Percentiles rank a stretch among this genome's conserved stretches.
Conservation (phyloP, 2,888 invertebrate species). For the Scaeva pyrastri region DNA sequence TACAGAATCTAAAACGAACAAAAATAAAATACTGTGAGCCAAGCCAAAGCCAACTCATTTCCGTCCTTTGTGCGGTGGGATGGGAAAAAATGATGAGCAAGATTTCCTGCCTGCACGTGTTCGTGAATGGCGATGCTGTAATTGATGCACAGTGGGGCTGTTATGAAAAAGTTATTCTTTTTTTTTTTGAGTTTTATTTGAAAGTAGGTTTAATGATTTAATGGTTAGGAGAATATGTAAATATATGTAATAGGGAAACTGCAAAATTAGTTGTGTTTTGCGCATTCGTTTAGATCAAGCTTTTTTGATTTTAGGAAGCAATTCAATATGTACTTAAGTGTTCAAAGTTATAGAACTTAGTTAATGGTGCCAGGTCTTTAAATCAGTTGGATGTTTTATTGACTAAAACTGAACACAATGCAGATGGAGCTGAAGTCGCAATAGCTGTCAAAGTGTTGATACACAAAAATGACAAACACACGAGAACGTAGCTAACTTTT, state of each 20-base stretch:
- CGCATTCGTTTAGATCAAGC: not conserved
- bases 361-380: too few relatives aligned
- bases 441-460: too few relatives aligned
- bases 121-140: constrained; percentile 51
- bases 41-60: constrained; percentile 52
- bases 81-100: constrained; percentile 69
- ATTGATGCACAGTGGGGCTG: constrained; percentile 46
- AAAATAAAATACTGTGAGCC: constrained; percentile 17
- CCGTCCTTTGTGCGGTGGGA: constrained; percentile 61
- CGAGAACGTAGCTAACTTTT: too few relatives aligned
- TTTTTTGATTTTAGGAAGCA: too few relatives aligned
- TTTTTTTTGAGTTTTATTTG: not conserved
- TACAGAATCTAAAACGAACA: constrained; percentile 27
- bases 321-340: too few relatives aligned
- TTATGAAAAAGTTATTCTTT: not conserved
- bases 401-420: too few relatives aligned
- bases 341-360: too few relatives aligned
- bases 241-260: not conserved
- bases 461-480: too few relatives aligned
- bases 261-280: not conserved
- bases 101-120: constrained; percentile 69
- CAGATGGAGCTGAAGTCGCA: too few relatives aligned
- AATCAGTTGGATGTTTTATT: too few relatives aligned
- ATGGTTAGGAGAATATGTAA: not conserved
- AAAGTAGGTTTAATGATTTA: constrained; percentile 3